Evolutionary conservation across 2,797 vertebrate genomes (phyloP).

Genomic region (Manis crassicaudata): DNA sequence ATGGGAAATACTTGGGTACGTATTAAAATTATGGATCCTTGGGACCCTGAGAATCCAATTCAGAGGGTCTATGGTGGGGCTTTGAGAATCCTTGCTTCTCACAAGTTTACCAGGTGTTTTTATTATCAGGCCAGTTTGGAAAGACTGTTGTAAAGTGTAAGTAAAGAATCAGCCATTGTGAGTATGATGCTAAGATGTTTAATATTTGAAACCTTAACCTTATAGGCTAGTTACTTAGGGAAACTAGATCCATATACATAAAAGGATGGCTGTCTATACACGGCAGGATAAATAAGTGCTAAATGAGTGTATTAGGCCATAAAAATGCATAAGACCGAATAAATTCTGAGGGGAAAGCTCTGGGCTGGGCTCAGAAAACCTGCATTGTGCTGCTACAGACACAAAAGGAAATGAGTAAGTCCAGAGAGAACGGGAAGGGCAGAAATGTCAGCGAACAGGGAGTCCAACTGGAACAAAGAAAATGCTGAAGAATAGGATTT

Average conservation of each 20-base stretch:
- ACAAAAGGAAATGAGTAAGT: not conserved
- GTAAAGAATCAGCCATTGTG: not conserved
- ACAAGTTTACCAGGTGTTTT: not conserved
- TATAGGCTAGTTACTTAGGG: not conserved
- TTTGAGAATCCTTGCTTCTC: not conserved
- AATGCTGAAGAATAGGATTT: not conserved
- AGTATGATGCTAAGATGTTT: not conserved
- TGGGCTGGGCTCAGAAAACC: not conserved
- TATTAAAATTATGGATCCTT: not conserved
- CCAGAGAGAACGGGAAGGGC: not conserved
- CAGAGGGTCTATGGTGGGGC: not conserved
- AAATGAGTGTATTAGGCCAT: not conserved
- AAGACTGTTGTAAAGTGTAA: not conserved
- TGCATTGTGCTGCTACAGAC: not conserved
- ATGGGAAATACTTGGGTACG: not conserved
- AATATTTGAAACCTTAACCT: not conserved
- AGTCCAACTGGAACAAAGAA: not conserved
- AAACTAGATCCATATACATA: not conserved
- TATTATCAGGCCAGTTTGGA: not conserved
- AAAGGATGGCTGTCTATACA: not conserved
- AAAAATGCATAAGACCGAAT: not conserved
- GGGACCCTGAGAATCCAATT: not conserved
- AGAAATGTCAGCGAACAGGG: not conserved
- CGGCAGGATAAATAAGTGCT: too few species aligned
- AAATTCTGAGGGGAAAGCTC: not conserved